Base-by-base conservation (phyloP, 2,888 invertebrate species). In the Drosophila mulleri region DNA sequence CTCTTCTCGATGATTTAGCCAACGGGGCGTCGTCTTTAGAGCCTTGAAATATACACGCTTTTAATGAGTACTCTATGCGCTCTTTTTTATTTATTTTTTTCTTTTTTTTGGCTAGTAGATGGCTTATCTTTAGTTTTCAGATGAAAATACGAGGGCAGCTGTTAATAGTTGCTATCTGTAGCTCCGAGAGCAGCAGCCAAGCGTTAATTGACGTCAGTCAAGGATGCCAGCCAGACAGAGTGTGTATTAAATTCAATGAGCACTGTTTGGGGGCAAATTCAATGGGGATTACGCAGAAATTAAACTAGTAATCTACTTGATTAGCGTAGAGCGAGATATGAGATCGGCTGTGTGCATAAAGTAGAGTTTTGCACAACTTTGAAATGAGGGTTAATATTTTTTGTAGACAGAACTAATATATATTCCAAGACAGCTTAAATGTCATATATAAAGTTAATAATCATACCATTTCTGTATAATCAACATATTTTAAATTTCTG, bases 71-170 rank as follows among this genome's bases (percentile, higher is more conserved):
- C 68, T 77, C 7, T 41, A 54, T n/a, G n/a, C 37, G n/a, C 39
- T 8, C 29, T 29, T 29, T 29, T 29, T 29, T 29, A 7, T 8
- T 16, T 39, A 1, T 4, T 45, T 16, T 35, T 18, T 16, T 37
- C 9, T 23, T 7, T 39, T 39, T 77, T 83, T 84, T 78, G 61
- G 87, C 69, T 58, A 67, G 77, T 47, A 80, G 83, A 86, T 80
- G 63, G 57, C 58, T 62, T 88, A 84, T 84, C 84, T 83, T 52
- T 73, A 14, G 54, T 63, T 60, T 75, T 80, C 69, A 80, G 79
- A 69, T 86, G 78, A 83, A 86, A 86, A 68, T 83, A 83, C 67
- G 80, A 71, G 82, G 78, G 80, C 76, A 77, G 29, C 20, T 48
- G 52, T 20, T 50, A 50, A 35, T 35, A 35, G 62, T n/a, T 52